Conservation (phyloP, 2,888 invertebrate genomes). For the Drosophila yooni region DNA sequence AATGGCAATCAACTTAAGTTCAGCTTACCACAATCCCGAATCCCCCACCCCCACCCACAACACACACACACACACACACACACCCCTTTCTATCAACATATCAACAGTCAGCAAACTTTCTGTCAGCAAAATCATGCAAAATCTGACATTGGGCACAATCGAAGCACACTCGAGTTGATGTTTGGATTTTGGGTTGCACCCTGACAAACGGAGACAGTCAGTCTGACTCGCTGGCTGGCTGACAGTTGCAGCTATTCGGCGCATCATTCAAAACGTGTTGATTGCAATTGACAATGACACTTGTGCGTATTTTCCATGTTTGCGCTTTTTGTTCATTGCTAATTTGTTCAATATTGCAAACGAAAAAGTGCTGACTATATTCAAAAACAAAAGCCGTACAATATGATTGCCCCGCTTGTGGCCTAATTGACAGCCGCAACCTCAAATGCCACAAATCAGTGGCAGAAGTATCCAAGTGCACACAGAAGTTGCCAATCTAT, state of each 20-base stretch:
- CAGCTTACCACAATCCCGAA: slow-evolving; percentile 9
- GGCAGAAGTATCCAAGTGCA: slow-evolving; percentile 27
- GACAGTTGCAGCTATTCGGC: slow-evolving; percentile 18
- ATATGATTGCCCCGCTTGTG: not conserved
- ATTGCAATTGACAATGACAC: slow-evolving; percentile 58
- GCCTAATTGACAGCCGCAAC: slow-evolving; percentile 8
- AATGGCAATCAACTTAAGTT: slow-evolving; percentile 65
- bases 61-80: not conserved
- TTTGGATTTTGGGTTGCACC: slow-evolving; percentile 11
- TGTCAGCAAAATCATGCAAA: slow-evolving; percentile 76
- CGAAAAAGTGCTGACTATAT: slow-evolving; percentile 8
- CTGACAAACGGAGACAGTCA: slow-evolving; percentile 7
- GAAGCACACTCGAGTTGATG: slow-evolving; percentile 31
- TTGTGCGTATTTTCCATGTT: slow-evolving; percentile 45
- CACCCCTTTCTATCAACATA: slow-evolving; percentile 32
- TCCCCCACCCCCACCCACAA: not conserved
- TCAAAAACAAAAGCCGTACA: slow-evolving; percentile 6
- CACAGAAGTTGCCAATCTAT: slow-evolving; percentile 34
- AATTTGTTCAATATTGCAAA: slow-evolving; percentile 12
- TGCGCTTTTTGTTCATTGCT: slow-evolving; percentile 33
- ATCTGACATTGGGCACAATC: slow-evolving; percentile 52
- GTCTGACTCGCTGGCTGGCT: not conserved
- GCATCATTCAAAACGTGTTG: slow-evolving; percentile 62
- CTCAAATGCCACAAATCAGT: slow-evolving; percentile 19
- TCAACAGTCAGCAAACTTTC: slow-evolving; percentile 69